Base-by-base conservation (phyloP, 2,797 vertebrate genomes). In the Sebastes goodei region DNA sequence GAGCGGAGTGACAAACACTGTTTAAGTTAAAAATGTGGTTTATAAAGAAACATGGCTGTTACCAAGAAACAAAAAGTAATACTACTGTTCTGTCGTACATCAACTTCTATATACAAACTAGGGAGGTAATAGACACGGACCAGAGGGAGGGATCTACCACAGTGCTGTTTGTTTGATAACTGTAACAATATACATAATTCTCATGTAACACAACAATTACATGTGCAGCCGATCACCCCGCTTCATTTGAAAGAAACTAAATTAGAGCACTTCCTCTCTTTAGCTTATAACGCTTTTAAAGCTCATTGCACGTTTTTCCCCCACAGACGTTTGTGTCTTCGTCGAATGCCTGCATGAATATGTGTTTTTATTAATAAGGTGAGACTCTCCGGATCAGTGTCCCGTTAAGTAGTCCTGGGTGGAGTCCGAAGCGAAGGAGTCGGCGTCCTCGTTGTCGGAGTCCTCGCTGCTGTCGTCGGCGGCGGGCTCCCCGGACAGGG, bases 391-490 rank as follows among this genome's bases (percentile, higher is more conserved):
- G 11, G 35, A 27, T 97, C 94, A 99, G 90, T 99, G 99, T 74
- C 98, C 98, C 0, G 98, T 99, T 81, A 99, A 88, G 88, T 99
- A 99, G 92, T 99, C 99, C 90, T 99, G 99, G 0, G 99, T 99
- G 23, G 99, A 99, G 91, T 99, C 99, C 0, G 99, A 99, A 30
- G 98, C 99, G 73, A 99, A 99, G 2, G 99, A 99, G 89, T 99
- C 99, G 0, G 97, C 98, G 20, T 99, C 99, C 86, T 99, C 99
- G 2, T 99, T 99, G 82, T 99, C 98, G 0, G 98, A 99, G 94
- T 98, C 97, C 0, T 98, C 98, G 2, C 98, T 99, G 87, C 98
- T 99, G 96, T 99, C 98, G 15, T 97, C 98, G 0, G 98, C 98
- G 0, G 98, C 97, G 0, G 98, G 97, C 88, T 99, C 99, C 2